phyloP scores from a whole-genome alignment of 2,888 invertebrate species.

The Phorcus lineatus region DNA sequence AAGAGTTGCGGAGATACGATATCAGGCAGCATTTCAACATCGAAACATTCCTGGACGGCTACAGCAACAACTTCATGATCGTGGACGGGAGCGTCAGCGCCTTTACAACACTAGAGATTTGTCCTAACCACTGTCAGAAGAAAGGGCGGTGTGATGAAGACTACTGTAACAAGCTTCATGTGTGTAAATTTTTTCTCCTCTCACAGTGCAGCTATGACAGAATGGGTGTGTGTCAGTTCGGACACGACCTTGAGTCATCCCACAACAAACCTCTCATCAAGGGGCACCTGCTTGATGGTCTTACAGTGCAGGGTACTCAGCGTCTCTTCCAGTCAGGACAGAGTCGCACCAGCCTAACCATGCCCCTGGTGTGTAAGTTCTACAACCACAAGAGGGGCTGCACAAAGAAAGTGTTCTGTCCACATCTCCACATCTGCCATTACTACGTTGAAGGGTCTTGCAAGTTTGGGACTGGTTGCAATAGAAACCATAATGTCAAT shows the following conservation, averaged over 20 bases:
- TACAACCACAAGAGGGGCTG: not conserved
- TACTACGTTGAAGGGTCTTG: not conserved
- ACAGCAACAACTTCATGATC: not conserved
- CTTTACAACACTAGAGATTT: not conserved
- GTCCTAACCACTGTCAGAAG: not conserved
- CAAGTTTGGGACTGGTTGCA: not conserved
- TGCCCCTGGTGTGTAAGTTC: not conserved
- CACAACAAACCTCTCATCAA: not conserved
- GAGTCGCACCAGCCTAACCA: not conserved
- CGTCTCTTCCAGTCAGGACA: not conserved
- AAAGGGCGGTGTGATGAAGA: not conserved
- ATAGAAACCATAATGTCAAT: not conserved
- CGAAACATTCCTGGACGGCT: not conserved
- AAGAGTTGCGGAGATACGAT: not conserved
- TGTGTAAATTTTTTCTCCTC: slow-evolving; percentile 2
- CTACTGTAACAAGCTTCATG: not conserved
- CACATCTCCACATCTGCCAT: not conserved
- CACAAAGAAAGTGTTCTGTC: not conserved
- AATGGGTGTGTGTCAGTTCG: not conserved
- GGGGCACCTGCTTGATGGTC: not conserved
- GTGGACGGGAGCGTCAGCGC: not conserved
- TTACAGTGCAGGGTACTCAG: not conserved
- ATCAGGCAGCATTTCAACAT: not conserved
- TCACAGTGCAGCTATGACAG: not conserved
- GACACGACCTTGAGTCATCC: not conserved